Evolutionary conservation across 2,888 invertebrate species (phyloP), one percentile per base, ranked within the genome.

Genomic region (Drosophila anceps): DNA sequence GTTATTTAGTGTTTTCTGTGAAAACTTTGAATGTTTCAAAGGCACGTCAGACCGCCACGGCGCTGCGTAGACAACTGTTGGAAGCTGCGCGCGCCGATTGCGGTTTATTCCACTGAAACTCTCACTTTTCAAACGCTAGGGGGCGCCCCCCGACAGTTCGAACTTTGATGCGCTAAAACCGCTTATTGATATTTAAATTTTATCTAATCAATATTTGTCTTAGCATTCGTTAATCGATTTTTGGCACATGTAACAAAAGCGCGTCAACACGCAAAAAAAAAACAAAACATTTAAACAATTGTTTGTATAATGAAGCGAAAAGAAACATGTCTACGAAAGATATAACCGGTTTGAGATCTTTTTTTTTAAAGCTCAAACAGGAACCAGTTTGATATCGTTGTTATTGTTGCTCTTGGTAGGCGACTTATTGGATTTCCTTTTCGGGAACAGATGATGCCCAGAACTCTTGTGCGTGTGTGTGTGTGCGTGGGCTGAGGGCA

Each of bases 371-470:
- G 79, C 80, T 85, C 63, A 66, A 57, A 59, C 57, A 81, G 86
- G 83, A 84, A 84, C 84, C 81, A 79, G 83, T 84, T 84, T 84
- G 61, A 73, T 59, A 79, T 79, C 64, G 66, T 72, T 73, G 72
- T 67, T 37, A 27, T 27, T 68, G 27, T 66, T 62, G 68, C 69
- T 73, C 72, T 75, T 84, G 75, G 65, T 72, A 55, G 50, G 53
- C 46, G 50, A 37, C 62, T 69, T 73, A 74, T 58, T 65, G 55
- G 69, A 81, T 88, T 88, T 84, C 84, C 88, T 88, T 84, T 84
- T 88, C 69, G 79, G 88, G 88, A 87, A 88, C 88, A 85, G 65
- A 88, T 88, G 88, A 79, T 84, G 85, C 68, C 64, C 71, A 86
- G 86, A 83, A 85, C 83, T 58, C 51, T 74, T 62, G 44, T 41